Conservation (phyloP, 35 echinoderm and acorn worm genomes). For the Lytechinus variegatus region DNA sequence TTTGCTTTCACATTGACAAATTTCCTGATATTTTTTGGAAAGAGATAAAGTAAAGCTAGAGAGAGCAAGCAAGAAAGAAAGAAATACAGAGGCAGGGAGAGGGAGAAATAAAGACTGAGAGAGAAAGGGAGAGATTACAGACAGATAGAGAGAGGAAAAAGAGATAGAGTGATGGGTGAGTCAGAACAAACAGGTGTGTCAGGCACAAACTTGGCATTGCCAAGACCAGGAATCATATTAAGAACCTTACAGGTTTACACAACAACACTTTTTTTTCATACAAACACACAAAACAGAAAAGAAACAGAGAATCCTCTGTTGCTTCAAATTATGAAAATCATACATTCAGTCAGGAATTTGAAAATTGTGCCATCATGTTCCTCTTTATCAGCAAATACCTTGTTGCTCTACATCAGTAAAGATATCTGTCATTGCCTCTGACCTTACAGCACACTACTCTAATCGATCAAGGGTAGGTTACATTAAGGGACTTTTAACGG, state of each 20-base stretch:
- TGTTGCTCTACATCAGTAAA: too few species aligned
- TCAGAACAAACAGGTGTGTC: conserved; percentile 10
- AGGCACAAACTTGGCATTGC: background rate
- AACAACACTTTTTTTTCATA: background rate
- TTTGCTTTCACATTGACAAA: too few species aligned
- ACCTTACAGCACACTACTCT: too few species aligned
- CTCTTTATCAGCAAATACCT: too few species aligned
- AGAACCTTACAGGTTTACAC: background rate
- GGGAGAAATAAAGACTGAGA: background rate
- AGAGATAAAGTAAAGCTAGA: background rate
- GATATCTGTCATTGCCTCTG: too few species aligned
- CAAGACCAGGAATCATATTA: background rate
- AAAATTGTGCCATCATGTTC: too few species aligned
- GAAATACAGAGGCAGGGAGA: background rate
- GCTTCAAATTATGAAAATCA: background rate
- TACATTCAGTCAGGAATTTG: too few species aligned
- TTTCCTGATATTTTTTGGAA: background rate
- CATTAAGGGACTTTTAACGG: too few species aligned
- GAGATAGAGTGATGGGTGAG: background rate
- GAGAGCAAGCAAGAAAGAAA: background rate
- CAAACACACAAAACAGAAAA: too few species aligned
- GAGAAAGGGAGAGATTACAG: background rate
- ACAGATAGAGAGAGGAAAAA: background rate
- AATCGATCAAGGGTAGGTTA: too few species aligned
- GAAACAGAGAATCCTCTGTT: background rate